phyloP scores from a whole-genome alignment of 2,113 vertebrate species.

The Tautogolabrus adspersus region DNA sequence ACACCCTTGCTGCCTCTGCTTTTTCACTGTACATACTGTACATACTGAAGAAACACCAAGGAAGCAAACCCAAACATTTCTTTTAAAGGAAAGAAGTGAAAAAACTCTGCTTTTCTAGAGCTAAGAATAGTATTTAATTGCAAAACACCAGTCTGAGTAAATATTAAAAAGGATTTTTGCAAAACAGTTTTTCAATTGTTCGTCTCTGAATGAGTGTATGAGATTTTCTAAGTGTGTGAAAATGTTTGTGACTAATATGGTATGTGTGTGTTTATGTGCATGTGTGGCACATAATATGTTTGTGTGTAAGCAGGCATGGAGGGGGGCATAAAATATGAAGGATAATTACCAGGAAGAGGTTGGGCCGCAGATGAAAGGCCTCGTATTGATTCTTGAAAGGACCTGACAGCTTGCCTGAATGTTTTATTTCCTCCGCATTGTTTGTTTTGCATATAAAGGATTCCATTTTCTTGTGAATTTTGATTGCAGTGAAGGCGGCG shows the following conservation, averaged over 20 bases:
- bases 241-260: slow-evolving; percentile 9
- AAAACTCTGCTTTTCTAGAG: neutral
- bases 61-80: neutral
- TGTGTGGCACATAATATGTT: slow-evolving; percentile 63
- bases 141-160: slow-evolving; percentile 11
- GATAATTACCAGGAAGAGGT: slow-evolving; percentile 87
- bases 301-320: slow-evolving; percentile 75
- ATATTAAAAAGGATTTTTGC: slow-evolving; percentile 16
- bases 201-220: slow-evolving; percentile 4
- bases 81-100: neutral
- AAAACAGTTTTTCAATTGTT: slow-evolving; percentile 30
- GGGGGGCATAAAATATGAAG: slow-evolving; percentile 83
- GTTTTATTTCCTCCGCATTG: slow-evolving; percentile 83
- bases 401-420: slow-evolving; percentile 85
- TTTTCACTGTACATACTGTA: slow-evolving; percentile 12
- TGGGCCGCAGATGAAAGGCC: slow-evolving; percentile 84
- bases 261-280: slow-evolving; percentile 41
- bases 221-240: neutral
- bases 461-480: slow-evolving; percentile 83
- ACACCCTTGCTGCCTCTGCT: slow-evolving; percentile 2
- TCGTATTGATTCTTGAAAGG: slow-evolving; percentile 85
- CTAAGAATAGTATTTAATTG: slow-evolving; percentile 1
- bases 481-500: slow-evolving; percentile 76
- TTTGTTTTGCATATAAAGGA: slow-evolving; percentile 85
- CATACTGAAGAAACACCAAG: neutral